Base-by-base conservation (phyloP, 2,113 vertebrate species). In the Podarcis muralis region DNA sequence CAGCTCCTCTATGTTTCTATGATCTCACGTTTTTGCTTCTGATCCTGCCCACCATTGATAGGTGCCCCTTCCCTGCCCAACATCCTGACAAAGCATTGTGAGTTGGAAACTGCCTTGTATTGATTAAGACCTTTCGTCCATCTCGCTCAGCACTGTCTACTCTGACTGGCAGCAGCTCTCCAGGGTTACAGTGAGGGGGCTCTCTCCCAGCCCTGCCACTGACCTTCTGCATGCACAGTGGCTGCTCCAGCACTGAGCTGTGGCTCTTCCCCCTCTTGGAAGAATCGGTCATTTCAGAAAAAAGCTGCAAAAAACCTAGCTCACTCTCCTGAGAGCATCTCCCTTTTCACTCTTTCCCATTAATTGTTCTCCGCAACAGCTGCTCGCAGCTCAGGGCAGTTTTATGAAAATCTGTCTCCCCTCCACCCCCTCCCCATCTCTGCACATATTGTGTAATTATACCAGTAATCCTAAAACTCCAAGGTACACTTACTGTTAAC, bases 401-500 rank as follows among this genome's bases (percentile, higher is more conserved):
- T 89, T 91, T 86, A 2, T 35, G 89, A 88, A 87, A 92, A 90
- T 88, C 86, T 87, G 91, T 77, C 74, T 89, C 86, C 86, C 81
- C 1, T 0, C 23, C 25, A 1, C 32, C 40, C 22, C 62, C 62
- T 0, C 22, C 30, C 81, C 59, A 8, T 92, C 94, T 90, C 90
- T 90, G 65, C 84, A 92, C 84, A 95, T 93, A 94, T 94, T 92
- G 87, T 90, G 68, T 86, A 88, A 88, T 93, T 81, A 91, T 81
- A 89, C 78, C 92, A 91, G 87, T 90, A 59, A 82, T 82, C 62
- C 81, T 37, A 37, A 27, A 95, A 94, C 93, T 92, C 91, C 93
- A 90, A 93, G 57, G 90, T 91, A 84, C 93, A 79, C 93, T 94
- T 89, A 92, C 92, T 93, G 93, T 94, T 95, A 91, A 86, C 89